These are phyloP conservation scores for Leucophenga maculata DNA, from an alignment of 2,888 invertebrate genomes.

Conservation along the genomic window DNA sequence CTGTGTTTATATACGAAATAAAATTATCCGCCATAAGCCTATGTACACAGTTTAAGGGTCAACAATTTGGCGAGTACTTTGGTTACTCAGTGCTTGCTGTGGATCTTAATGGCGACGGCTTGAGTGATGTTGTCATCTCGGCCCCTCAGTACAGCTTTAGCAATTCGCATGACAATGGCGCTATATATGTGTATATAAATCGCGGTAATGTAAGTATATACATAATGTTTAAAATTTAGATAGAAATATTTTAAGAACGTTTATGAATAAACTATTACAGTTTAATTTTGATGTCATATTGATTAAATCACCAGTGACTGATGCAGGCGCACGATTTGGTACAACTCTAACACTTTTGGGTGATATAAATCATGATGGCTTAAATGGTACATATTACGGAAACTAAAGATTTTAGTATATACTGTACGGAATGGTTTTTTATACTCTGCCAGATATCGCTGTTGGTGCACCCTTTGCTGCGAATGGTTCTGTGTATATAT, in stretches of 20 bases:
- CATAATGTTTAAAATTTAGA: too few species aligned
- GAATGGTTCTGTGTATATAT: conserved; percentile 78
- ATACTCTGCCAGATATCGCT: conserved; percentile 74
- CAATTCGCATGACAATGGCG: conserved; percentile 72
- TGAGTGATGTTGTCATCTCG: conserved; percentile 78
- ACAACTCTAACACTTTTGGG: conserved; percentile 70
- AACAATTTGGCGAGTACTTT: conserved; percentile 78
- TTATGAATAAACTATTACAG: conserved; percentile 44
- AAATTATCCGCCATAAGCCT: conserved; percentile 68
- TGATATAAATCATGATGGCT: conserved; percentile 81
- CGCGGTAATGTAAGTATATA: conserved; percentile 67
- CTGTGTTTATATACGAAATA: conserved; percentile 57
- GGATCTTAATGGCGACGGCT: conserved; percentile 77
- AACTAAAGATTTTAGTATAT: background rate
- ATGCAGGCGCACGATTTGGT: conserved; percentile 68
- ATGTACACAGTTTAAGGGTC: conserved; percentile 70
- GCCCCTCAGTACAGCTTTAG: conserved; percentile 73
- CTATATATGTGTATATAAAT: conserved; percentile 72
- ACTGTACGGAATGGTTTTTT: too few species aligned
- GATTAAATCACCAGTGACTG: conserved; percentile 59
- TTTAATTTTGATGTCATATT: conserved; percentile 67
- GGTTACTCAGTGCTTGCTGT: conserved; percentile 77
- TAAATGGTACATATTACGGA: conserved; percentile 73
- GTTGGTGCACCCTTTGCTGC: conserved; percentile 79
- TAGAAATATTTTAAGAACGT: too few species aligned